Base-by-base conservation (phyloP, 2,888 invertebrate genomes). In the Hecatera dysodea region DNA sequence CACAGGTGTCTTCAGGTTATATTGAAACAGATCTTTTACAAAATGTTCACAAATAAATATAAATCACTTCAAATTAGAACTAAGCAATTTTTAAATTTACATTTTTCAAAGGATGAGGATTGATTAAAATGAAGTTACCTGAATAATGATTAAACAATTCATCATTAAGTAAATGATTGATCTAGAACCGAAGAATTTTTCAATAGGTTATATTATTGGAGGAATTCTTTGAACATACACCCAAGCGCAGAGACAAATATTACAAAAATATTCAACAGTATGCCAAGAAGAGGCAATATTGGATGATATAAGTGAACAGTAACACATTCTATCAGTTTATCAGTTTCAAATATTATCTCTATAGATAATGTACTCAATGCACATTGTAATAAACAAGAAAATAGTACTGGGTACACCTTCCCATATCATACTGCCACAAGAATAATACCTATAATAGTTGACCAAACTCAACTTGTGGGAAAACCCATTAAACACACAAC, bases 291-390 rank as follows among this genome's bases (percentile, higher is more conserved):
- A 24, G 15, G n/a, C 0, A 1, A 44, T 36, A 44, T 55, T 39
- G 6, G 2, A 39, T 42, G 29, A n/a, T 55, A 46, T n/a, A 46
- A 33, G 5, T 46, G 11, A 27, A 44, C 36, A 24, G 17, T 46
- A 53, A 46, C 3, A 17, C 22, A 36, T 22, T 33, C n/a, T 12
- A 44, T 72, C 24, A 24, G 29, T 59, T 52, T 46, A 72, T 72
- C 44, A 52, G 39, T 52, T 6, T 57, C n/a, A 39, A 56, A 24
- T 36, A 44, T 57, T 44, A 57, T 65, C 33, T 29, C 44, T 29
- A 12, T 19, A 39, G 70, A 60, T 72, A 56, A n/a, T 50, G 44
- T 19, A 57, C n/a, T 50, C 57, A 17, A 50, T 50, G 36, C 15
- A 46, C 17, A 29, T n/a, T 62, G 29, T 17, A 17, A 36, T 24